Evolutionary conservation across 2,888 invertebrate species (phyloP).

Genomic region (Plusia festucae): DNA sequence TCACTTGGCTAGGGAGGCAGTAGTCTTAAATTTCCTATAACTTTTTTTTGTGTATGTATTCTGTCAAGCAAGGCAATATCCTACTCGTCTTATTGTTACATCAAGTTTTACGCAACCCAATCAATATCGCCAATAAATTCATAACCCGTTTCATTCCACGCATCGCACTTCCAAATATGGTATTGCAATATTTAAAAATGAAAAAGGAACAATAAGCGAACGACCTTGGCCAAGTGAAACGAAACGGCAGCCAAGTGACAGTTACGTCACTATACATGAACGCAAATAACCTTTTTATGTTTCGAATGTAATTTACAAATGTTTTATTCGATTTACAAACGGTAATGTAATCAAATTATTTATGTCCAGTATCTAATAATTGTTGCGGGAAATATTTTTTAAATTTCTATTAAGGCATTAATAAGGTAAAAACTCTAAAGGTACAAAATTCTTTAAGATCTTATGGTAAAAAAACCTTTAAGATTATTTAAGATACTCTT

Average conservation of each 20-base stretch:
- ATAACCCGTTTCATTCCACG: constrained; percentile 42
- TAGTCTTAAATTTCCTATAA: too few relatives aligned
- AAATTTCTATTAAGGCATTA: not conserved
- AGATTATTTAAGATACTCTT: too few relatives aligned
- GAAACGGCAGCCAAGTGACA: constrained; percentile 39
- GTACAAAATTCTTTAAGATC: too few relatives aligned
- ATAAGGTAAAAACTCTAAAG: too few relatives aligned
- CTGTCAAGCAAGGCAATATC: not conserved
- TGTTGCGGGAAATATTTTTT: not conserved
- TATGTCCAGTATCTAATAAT: not conserved
- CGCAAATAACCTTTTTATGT: constrained; percentile 32
- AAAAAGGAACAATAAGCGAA: constrained; percentile 48
- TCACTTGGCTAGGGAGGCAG: too few relatives aligned
- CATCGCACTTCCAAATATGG: constrained; percentile 46
- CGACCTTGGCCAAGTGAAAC: constrained; percentile 51
- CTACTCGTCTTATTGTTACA: not conserved
- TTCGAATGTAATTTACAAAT: constrained; percentile 41
- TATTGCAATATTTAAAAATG: constrained; percentile 40
- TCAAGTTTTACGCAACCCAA: constrained; percentile 23
- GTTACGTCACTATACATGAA: constrained; percentile 33
- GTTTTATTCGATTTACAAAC: constrained; percentile 17
- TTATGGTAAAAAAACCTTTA: too few relatives aligned
- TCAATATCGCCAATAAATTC: constrained; percentile 35
- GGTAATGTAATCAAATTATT: not conserved
- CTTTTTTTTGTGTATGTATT: too few relatives aligned